Evolutionary conservation across 1,140 invertebrate genomes (phyloP).

Genomic region (Meloidogyne exigua): DNA sequence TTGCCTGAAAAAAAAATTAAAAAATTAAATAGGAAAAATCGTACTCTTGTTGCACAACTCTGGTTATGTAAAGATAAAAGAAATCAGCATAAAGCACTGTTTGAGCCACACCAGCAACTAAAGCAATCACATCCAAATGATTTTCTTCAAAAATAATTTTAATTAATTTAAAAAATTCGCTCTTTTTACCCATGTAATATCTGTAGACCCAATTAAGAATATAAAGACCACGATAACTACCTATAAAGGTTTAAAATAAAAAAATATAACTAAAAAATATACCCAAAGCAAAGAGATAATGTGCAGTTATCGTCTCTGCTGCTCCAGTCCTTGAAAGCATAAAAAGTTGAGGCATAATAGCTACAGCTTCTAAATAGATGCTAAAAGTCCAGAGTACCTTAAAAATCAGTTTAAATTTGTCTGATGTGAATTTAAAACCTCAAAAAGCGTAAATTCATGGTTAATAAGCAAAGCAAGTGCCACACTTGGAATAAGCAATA

Average conservation of each 20-base stretch:
- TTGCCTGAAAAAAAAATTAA: neutral
- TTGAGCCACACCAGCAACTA: conserved; percentile 68
- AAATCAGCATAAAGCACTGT: conserved; percentile 99
- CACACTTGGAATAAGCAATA: conserved; percentile 82
- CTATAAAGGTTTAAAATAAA: too few species aligned
- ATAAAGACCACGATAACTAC: conserved; percentile 83
- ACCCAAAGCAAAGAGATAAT: conserved; percentile 95
- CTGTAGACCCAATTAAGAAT: conserved; percentile 97
- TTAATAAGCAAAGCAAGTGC: conserved; percentile 80
- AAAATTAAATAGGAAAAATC: conserved; percentile 55
- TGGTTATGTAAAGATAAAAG: conserved; percentile 99
- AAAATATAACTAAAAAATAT: too few species aligned
- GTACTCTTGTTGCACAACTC: conserved; percentile 69
- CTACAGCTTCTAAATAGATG: conserved; percentile 97
- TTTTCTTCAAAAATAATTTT: neutral
- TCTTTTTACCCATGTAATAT: conserved; percentile 77
- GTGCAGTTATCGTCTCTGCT: conserved; percentile 97
- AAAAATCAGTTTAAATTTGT: neutral
- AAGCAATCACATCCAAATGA: neutral
- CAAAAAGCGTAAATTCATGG: conserved; percentile 35
- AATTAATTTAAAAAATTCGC: too few species aligned
- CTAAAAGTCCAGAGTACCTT: conserved; percentile 95
- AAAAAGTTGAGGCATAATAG: conserved; percentile 95
- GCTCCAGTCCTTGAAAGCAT: conserved; percentile 97
- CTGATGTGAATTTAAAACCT: conserved; percentile 71